Percentiles rank a stretch among this genome's conserved stretches.
phyloP scores from a whole-genome alignment of 2,888 invertebrate genomes.

The Eremobia ochroleuca region DNA sequence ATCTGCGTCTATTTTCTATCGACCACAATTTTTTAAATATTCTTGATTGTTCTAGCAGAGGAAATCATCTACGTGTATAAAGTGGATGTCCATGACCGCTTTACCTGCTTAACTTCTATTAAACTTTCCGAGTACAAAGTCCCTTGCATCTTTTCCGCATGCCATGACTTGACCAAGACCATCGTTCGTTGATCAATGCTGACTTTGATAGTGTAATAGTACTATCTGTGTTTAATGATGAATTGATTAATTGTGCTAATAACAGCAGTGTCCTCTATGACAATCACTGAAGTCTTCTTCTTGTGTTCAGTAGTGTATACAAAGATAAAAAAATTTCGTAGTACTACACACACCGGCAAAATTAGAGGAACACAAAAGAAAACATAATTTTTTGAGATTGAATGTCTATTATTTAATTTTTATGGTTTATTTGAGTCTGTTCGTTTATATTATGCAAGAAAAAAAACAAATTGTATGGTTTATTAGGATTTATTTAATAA shows the following conservation, averaged over 20 bases:
- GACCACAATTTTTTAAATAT: not conserved
- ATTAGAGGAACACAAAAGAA: too few relatives aligned
- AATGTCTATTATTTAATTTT: too few relatives aligned
- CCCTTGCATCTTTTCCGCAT: slow-evolving; percentile 52
- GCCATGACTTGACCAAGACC: not conserved
- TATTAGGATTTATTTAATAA: too few relatives aligned
- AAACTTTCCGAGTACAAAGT: slow-evolving; percentile 18
- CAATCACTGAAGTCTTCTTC: not conserved
- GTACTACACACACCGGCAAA: too few relatives aligned
- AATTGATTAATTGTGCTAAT: slow-evolving; percentile 3
- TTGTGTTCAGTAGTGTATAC: not conserved
- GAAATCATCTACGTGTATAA: not conserved
- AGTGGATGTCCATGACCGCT: slow-evolving; percentile 43
- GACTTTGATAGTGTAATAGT: not conserved
- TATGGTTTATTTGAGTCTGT: too few relatives aligned
- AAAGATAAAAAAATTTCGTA: not conserved
- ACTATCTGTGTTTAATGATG: not conserved
- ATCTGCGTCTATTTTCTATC: not conserved
- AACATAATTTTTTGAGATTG: too few relatives aligned
- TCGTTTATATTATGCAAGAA: too few relatives aligned
- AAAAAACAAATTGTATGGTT: too few relatives aligned
- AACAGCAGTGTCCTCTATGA: not conserved
- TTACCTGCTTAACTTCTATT: slow-evolving; percentile 30
- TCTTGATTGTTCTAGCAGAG: not conserved
- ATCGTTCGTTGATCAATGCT: not conserved